Percentiles rank a stretch among this genome's conserved stretches.
phyloP scores from a whole-genome alignment of 2,888 invertebrate species.

The Drosophila rellima region DNA sequence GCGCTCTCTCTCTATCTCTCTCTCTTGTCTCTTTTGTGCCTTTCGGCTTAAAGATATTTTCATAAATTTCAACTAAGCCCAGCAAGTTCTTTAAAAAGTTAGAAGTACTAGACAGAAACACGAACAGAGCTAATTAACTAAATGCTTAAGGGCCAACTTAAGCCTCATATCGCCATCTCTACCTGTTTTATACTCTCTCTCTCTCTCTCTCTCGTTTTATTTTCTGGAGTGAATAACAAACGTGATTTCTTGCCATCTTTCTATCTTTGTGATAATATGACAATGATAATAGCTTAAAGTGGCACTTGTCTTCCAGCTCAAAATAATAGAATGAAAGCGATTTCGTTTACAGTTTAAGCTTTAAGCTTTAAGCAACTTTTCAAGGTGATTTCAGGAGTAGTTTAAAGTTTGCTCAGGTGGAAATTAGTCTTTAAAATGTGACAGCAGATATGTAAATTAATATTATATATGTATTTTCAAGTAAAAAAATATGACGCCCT shows the following conservation, averaged over 20 bases:
- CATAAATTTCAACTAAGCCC: slow-evolving; percentile 31
- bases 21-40: neutral
- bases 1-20: neutral
- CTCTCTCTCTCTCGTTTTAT: neutral
- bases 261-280: slow-evolving; percentile 21
- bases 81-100: slow-evolving; percentile 26
- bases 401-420: neutral
- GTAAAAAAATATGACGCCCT: no score
- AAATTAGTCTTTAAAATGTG: neutral
- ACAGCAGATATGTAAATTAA: neutral
- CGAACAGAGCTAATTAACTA: slow-evolving; percentile 53
- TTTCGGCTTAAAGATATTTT: slow-evolving; percentile 30
- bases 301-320: slow-evolving; percentile 14
- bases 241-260: slow-evolving; percentile 6
- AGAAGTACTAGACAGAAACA: slow-evolving; percentile 8
- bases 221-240: neutral
- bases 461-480: no score
- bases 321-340: neutral
- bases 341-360: neutral
- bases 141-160: slow-evolving; percentile 42
- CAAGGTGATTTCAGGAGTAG: slow-evolving; percentile 10
- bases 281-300: slow-evolving; percentile 19
- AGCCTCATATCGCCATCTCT: slow-evolving; percentile 11
- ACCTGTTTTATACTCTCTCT: neutral
- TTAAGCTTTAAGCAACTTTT: slow-evolving; percentile 4